phyloP scores from a whole-genome alignment of 2,113 vertebrate species.

The Myxocyprinus asiaticus region DNA sequence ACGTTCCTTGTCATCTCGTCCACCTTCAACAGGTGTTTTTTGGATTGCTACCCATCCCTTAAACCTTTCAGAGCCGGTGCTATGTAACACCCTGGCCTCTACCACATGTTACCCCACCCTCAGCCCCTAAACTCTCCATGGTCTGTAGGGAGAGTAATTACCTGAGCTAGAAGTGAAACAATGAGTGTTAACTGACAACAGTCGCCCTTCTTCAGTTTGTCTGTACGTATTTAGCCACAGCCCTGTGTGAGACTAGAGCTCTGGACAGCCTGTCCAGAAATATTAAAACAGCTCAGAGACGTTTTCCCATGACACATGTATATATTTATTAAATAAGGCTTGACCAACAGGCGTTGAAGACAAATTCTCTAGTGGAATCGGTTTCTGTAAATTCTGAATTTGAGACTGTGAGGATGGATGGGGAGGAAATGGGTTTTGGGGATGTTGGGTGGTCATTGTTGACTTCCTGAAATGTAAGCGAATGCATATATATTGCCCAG shows the following conservation, averaged over 20 bases:
- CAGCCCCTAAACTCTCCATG: neutral
- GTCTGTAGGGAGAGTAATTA: constrained; percentile 4
- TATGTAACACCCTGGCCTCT: neutral
- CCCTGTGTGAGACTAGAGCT: neutral
- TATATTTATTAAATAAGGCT: constrained; percentile 45
- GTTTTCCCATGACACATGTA: constrained; percentile 48
- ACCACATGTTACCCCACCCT: constrained; percentile 28
- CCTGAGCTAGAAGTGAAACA: constrained; percentile 1
- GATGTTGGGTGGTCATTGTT: neutral
- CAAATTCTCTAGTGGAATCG: too few species aligned
- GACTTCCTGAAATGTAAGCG: neutral
- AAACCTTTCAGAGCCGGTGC: neutral
- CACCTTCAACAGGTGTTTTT: constrained; percentile 38
- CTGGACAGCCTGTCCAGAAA: constrained; percentile 20
- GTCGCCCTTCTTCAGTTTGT: neutral
- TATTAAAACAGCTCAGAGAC: neutral
- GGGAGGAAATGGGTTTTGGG: constrained; percentile 15
- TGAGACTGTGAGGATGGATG: neutral
- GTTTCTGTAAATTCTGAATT: neutral
- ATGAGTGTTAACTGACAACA: neutral
- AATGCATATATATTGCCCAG: too few species aligned
- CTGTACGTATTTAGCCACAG: constrained; percentile 2
- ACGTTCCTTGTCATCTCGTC: neutral
- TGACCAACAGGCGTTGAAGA: constrained; percentile 50
- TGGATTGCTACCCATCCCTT: constrained; percentile 8